Percentiles rank a stretch among this genome's conserved stretches.
phyloP scores from a whole-genome alignment of 2,113 vertebrate genomes.

The Excalfactoria chinensis region DNA sequence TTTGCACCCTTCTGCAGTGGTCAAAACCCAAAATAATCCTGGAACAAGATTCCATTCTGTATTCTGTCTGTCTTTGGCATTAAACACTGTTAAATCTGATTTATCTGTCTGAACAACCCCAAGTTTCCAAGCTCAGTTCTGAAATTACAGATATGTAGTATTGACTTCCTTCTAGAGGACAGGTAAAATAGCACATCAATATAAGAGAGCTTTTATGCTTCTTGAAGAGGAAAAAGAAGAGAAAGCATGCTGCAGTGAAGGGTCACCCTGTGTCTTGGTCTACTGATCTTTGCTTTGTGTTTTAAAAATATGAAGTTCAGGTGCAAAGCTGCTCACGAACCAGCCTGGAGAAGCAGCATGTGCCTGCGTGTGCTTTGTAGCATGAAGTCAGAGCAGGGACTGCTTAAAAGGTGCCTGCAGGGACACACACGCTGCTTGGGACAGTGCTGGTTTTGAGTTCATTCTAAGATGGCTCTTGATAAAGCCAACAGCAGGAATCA shows the following conservation, averaged over 20 bases:
- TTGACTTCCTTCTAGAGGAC: background rate
- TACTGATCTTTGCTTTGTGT: accelerated
- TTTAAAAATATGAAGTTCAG: background rate
- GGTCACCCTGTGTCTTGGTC: background rate
- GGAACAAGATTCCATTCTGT: background rate
- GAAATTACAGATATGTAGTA: background rate
- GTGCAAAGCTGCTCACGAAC: background rate
- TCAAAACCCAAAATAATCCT: background rate
- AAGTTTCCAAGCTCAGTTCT: background rate
- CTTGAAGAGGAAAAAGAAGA: background rate
- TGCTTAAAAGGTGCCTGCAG: accelerated
- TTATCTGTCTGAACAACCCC: background rate
- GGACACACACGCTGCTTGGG: background rate
- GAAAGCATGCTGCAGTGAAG: accelerated
- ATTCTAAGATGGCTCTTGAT: background rate
- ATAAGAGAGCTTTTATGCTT: background rate
- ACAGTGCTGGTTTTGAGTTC: background rate
- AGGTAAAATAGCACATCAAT: background rate
- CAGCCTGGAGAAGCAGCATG: accelerated
- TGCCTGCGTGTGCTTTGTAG: background rate
- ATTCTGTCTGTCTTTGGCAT: background rate
- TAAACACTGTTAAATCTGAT: background rate
- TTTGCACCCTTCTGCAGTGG: background rate
- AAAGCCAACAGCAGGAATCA: background rate
- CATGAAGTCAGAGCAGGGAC: too few species aligned